Base-by-base conservation (phyloP, 2,888 invertebrate genomes). In the Pheosia gnoma region DNA sequence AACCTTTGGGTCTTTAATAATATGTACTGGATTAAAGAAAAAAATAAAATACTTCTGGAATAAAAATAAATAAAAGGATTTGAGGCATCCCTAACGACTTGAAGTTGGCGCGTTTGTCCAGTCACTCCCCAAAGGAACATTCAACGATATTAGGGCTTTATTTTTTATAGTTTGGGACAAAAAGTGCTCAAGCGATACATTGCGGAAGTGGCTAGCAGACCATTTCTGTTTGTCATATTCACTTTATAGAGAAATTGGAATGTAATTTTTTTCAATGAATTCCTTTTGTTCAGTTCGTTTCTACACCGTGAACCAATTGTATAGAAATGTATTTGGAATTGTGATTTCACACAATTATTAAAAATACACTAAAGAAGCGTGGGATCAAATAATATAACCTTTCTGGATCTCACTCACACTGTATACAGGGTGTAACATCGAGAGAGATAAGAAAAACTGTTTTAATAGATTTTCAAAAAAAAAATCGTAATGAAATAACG, bases 61-160 rank as follows among this genome's bases (percentile, higher is more conserved):
- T 57, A 13, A 38, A 11, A 43, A 55, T 9, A 11, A 25, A 25
- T 25, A 10, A 39, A 5, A 0, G 3, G 4, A 2, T 41, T 57
- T 53, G 63, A 52, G 79, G 0, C 85, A 91, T 51, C 92, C 92
- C 91, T 93, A 70, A 66, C 58, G 64, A 73, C 66, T 75, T 65
- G 80, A 87, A 83, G 86, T 87, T 87, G 83, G 84, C 81, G 83
- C 88, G 77, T 84, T 86, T 88, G 89, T 80, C 88, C 89, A 91
- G 91, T 92, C 90, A 90, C 91, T 91, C 92, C 93, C 93, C 89
- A 82, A 89, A 90, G 91, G 91, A 91, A 84, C 93, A 89, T 93
- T 93, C 90, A 90, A 92, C 92, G 91, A 88, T 93, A 93, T 93
- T 92, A 93, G 89, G 86, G 91, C 91, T 91, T 91, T 93, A 93